These are phyloP conservation scores for Chrysomallon squamiferum DNA, from an alignment of 1,140 invertebrate genomes.

Conservation along the genomic window DNA sequence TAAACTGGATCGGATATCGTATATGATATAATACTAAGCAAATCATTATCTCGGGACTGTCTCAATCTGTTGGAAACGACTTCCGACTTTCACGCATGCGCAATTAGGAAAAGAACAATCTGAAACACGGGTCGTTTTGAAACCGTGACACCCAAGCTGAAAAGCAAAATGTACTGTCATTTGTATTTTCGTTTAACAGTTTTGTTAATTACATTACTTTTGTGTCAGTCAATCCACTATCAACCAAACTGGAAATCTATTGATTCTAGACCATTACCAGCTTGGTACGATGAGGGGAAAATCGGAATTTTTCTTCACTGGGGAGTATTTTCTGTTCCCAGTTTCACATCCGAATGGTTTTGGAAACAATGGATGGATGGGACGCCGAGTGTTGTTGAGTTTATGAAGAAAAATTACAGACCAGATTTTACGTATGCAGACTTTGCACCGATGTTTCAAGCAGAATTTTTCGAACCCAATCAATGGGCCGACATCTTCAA, in stretches of 20 bases:
- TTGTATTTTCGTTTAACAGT: too few relatives aligned
- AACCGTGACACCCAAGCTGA: too few relatives aligned
- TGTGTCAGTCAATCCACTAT: conserved; percentile 9
- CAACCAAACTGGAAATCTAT: conserved; percentile 52
- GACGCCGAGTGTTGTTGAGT: conserved; percentile 18
- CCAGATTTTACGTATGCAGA: conserved; percentile 48
- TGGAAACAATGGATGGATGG: conserved; percentile 36
- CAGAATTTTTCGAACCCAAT: conserved; percentile 43
- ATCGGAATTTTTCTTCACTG: conserved; percentile 61
- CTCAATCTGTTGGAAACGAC: too few relatives aligned
- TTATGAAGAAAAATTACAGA: conserved; percentile 47
- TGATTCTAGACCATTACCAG: conserved; percentile 52
- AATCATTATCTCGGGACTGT: too few relatives aligned
- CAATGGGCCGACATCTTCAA: conserved; percentile 52
- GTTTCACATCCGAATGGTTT: conserved; percentile 36
- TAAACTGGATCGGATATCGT: too few relatives aligned
- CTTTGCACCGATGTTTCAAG: conserved; percentile 44
- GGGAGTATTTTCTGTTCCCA: conserved; percentile 57
- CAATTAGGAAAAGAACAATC: too few relatives aligned
- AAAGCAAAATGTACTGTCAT: too few relatives aligned
- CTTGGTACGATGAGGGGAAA: conserved; percentile 58
- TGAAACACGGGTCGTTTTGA: too few relatives aligned
- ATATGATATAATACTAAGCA: too few relatives aligned
- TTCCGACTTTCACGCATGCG: too few relatives aligned
- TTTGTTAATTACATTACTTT: too few relatives aligned